These are phyloP conservation scores for Columba janthina DNA, from an alignment of 2,113 vertebrate species.

Conservation along the genomic window DNA sequence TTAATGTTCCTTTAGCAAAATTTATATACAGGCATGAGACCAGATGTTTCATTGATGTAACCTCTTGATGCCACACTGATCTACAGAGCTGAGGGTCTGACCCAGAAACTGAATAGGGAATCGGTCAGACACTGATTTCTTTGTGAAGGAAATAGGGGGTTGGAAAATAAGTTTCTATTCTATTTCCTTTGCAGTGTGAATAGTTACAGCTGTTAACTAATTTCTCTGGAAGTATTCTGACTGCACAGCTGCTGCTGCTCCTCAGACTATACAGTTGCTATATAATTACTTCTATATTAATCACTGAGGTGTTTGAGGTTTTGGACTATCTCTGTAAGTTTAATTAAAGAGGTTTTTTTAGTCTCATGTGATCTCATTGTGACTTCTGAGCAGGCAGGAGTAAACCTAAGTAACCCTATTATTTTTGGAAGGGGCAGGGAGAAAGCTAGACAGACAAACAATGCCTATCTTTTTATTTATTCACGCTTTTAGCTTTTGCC, in stretches of 20 bases:
- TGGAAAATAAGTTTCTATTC: background rate
- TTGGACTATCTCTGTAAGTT: slow-evolving; percentile 7
- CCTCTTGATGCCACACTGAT: background rate
- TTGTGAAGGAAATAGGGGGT: background rate
- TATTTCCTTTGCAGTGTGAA: background rate
- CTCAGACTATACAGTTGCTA: background rate
- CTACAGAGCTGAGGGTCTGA: background rate
- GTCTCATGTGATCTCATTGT: background rate
- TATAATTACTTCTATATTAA: background rate
- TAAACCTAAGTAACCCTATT: background rate
- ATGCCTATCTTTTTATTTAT: background rate
- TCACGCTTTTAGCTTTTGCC: background rate
- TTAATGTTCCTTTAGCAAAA: background rate
- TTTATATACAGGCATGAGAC: background rate
- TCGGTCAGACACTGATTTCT: slow-evolving; percentile 4
- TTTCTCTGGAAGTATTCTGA: background rate
- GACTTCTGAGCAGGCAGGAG: background rate
- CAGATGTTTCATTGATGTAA: background rate
- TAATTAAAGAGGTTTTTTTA: slow-evolving; percentile 6
- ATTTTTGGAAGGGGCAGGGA: background rate
- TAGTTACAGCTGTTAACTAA: background rate
- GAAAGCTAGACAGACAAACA: background rate
- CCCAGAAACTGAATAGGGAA: background rate
- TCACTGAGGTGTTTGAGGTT: background rate
- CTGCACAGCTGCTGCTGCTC: background rate